phyloP scores from a whole-genome alignment of 2,888 invertebrate species.

The Neoitamus cyanurus region DNA sequence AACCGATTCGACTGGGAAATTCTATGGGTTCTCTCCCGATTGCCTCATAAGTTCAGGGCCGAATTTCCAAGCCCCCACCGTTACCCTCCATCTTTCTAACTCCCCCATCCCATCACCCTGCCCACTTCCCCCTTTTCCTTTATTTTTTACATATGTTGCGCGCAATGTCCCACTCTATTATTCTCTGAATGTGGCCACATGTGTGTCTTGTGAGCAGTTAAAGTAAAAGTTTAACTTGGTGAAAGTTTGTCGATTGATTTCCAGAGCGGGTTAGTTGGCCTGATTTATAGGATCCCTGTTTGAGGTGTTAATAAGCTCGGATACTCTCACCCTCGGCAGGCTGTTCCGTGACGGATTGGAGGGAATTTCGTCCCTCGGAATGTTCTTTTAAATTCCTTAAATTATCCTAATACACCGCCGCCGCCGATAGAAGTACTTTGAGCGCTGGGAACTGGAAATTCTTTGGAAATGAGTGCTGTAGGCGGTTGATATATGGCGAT shows the following conservation, averaged over 20 bases:
- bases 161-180: neutral
- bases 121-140: neutral
- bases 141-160: neutral
- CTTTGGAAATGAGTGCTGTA: too few relatives aligned
- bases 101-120: neutral
- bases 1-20: neutral
- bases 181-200: neutral
- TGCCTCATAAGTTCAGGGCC: neutral
- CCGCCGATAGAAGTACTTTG: neutral
- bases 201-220: constrained; percentile 5
- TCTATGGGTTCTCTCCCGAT: neutral
- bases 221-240: constrained; percentile 18
- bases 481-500: neutral
- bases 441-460: neutral
- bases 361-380: neutral
- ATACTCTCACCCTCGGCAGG: neutral
- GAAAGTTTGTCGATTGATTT: constrained; percentile 30
- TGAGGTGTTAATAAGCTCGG: constrained; percentile 6
- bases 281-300: constrained; percentile 4
- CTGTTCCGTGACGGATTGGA: neutral
- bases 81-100: neutral
- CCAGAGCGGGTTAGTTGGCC: neutral
- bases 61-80: neutral
- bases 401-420: neutral
- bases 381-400: neutral